Percentiles rank a stretch among this genome's conserved stretches.
Evolutionary conservation across 2,113 vertebrate species (phyloP).

Genomic region (Neoarius graeffei): DNA sequence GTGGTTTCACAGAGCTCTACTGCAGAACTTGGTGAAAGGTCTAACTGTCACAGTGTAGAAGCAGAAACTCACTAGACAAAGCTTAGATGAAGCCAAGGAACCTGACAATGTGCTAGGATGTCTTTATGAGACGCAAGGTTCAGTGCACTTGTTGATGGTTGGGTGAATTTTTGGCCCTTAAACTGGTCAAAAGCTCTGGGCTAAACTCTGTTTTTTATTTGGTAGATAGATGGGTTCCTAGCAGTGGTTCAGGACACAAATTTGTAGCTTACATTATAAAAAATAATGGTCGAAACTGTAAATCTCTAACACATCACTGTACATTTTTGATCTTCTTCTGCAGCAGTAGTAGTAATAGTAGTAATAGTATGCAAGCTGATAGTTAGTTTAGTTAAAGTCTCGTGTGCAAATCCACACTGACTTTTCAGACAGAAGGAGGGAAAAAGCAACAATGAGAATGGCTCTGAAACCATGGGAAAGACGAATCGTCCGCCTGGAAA

Average conservation of each 20-base stretch:
- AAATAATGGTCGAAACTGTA: neutral
- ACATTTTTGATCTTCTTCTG: neutral
- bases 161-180: neutral
- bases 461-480: neutral
- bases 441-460: neutral
- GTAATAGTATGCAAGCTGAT: neutral
- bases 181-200: neutral
- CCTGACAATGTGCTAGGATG: neutral
- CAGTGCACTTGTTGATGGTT: neutral
- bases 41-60: neutral
- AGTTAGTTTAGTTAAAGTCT: neutral
- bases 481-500: conserved; percentile 22
- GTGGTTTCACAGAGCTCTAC: neutral
- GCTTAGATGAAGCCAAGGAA: neutral
- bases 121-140: no score
- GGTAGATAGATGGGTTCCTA: neutral
- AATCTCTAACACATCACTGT: neutral
- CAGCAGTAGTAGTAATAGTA: neutral
- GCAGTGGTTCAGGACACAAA: neutral
- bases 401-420: neutral
- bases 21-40: neutral
- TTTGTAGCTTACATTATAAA: neutral
- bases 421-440: conserved; percentile 1
- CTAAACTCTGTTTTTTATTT: neutral
- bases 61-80: neutral